A percentile compares a stretch with the other conserved stretches of the same genome.
Evolutionary conservation across 2,797 vertebrate species (phyloP).

Genomic region (Peromyscus eremicus): DNA sequence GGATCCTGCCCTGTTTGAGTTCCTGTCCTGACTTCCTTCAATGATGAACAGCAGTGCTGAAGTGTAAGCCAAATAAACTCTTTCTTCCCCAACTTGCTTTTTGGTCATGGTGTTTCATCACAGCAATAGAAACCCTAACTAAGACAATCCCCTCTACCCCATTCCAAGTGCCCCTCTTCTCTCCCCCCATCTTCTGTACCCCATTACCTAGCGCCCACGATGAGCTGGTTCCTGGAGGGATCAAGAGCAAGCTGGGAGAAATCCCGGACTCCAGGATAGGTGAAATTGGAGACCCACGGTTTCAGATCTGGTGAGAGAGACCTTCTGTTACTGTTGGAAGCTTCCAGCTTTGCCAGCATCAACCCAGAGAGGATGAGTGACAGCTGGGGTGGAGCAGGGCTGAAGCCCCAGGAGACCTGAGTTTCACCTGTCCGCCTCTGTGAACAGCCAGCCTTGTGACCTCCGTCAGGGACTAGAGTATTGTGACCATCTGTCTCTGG

Average conservation of each 20-base stretch:
- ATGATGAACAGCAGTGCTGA: too few species aligned
- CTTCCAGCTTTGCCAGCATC: background rate
- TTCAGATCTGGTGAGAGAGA: constrained; percentile 92
- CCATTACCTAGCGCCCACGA: constrained; percentile 98
- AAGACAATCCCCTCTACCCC: background rate
- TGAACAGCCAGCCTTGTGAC: background rate
- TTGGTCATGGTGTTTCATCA: too few species aligned
- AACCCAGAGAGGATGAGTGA: constrained; percentile 26
- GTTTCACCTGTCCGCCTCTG: background rate
- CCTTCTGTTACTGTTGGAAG: constrained; percentile 66
- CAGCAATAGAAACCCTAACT: too few species aligned
- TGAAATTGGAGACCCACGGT: constrained; percentile 96
- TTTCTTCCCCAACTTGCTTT: too few species aligned
- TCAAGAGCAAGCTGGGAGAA: constrained; percentile 98
- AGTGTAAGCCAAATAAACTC: too few species aligned
- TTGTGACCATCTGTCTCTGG: background rate
- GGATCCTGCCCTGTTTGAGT: too few species aligned
- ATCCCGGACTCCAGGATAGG: constrained; percentile 93
- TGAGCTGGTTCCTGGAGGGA: constrained; percentile 97
- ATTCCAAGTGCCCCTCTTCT: background rate
- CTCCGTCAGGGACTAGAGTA: background rate
- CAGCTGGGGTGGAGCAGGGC: constrained; percentile 54
- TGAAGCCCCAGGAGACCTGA: background rate
- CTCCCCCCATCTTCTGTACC: background rate
- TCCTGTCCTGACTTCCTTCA: too few species aligned